Evolutionary conservation across 92 coral and sea anemone species (phyloP), one percentile per base, ranked within the genome.

Genomic region (Plumapathes pennacea): DNA sequence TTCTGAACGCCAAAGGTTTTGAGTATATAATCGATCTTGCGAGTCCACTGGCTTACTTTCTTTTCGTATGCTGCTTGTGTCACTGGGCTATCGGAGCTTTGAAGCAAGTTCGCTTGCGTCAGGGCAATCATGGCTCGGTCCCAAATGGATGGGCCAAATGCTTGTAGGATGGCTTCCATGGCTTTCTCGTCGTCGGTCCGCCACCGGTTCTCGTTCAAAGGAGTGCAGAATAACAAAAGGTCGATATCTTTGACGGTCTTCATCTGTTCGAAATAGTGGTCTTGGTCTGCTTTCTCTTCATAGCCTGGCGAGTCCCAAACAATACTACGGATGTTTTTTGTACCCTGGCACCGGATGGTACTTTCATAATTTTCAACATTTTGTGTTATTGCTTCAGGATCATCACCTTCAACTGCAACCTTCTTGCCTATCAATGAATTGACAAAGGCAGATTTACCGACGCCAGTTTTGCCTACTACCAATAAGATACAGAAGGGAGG

Each of bases 271-370:
- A 67, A 77, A 9, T 5, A 15, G 13, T n/a, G 26, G 0, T 66
- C 69, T 2, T 39, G 2, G 1, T 17, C 18, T 31, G 56, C 32
- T 6, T 50, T 64, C 50, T 67, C 83, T 51, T 67, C 69, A 3
- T 66, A 49, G 0, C 83, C 83, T 3, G 76, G 76, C 29, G 76
- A 67, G 30, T 76, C 83, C 76, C 76, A 67, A 4, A 67, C 54
- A 20, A 23, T 10, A 8, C 66, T 48, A 1, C 29, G 23, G 4
- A 48, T 47, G 6, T 15, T 56, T 24, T 49, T 29, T n/a, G n/a
- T n/a, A n/a, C n/a, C n/a, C n/a, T n/a, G n/a, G n/a, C n/a, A n/a
- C n/a, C n/a, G n/a, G 3, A 48, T 32, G 4, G 0, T 23, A 22
- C 20, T 19, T 0, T 19, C 7, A 50, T 66, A 65, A 12, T 32